Percentiles rank a stretch among this genome's conserved stretches.
Evolutionary conservation across 2,113 vertebrate genomes (phyloP).

Genomic region (Petromus typicus): DNA sequence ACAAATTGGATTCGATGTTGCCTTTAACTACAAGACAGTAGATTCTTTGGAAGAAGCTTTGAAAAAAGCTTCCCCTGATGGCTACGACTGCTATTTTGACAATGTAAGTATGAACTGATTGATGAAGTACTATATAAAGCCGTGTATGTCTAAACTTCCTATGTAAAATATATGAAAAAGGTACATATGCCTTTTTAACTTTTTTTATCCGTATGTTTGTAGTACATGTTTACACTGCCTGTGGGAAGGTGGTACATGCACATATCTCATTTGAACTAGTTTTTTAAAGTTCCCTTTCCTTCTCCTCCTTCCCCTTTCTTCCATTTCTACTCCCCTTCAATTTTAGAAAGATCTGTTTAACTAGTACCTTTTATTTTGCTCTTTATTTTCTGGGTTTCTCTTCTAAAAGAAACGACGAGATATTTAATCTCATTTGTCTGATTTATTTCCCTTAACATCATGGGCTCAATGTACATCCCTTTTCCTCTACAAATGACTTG

Average conservation of each 20-base stretch:
- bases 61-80: conserved; percentile 89
- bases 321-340: not conserved
- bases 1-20: conserved; percentile 92
- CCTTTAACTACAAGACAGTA: conserved; percentile 94
- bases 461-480: not conserved
- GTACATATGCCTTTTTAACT: not conserved
- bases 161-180: conserved; percentile 18
- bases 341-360: not conserved
- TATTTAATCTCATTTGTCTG: not conserved
- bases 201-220: not conserved
- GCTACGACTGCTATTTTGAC: conserved; percentile 95
- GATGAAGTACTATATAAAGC: not conserved
- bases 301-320: not conserved
- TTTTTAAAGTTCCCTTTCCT: not conserved
- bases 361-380: not conserved
- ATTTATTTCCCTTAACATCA: not conserved
- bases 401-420: not conserved
- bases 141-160: conserved; percentile 17
- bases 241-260: not conserved
- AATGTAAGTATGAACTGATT: conserved; percentile 87
- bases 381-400: not conserved
- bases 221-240: not conserved
- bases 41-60: conserved; percentile 90
- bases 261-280: not conserved
- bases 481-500: not conserved